A percentile compares a stretch with the other conserved stretches of the same genome.
These are phyloP conservation scores for Pocillopora grandis DNA, from an alignment of 92 coral and sea anemone species.

Conservation along the genomic window DNA sequence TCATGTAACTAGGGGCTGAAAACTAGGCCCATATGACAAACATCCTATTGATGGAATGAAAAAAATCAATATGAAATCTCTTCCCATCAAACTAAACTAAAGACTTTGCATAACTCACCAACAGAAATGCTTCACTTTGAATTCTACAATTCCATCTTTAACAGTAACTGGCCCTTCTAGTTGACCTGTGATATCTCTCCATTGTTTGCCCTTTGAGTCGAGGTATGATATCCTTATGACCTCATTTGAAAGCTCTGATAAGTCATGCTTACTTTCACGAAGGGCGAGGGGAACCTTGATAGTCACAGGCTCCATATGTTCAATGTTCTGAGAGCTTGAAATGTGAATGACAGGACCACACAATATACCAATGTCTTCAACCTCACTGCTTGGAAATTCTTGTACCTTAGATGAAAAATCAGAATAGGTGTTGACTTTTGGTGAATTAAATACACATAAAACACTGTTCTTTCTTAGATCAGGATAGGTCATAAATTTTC, in stretches of 20 bases:
- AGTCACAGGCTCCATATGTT: background rate
- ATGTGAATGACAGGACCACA: slow-evolving; percentile 10
- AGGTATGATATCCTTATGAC: background rate
- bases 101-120: background rate
- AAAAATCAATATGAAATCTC: too few species aligned
- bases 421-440: background rate
- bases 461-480: too few species aligned
- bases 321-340: slow-evolving; percentile 17
- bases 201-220: background rate
- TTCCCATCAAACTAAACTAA: background rate
- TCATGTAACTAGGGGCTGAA: too few species aligned
- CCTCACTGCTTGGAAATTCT: slow-evolving; percentile 6
- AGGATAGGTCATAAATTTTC: background rate
- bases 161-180: background rate
- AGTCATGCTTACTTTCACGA: background rate
- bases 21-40: too few species aligned
- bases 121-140: slow-evolving; percentile 5
- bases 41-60: too few species aligned
- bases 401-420: slow-evolving; percentile 1
- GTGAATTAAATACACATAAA: background rate
- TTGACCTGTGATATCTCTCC: background rate
- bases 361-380: background rate
- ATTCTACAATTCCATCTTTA: background rate
- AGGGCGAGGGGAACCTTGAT: background rate
- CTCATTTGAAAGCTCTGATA: background rate